phyloP scores from a whole-genome alignment of 2,113 vertebrate species.

The Chinchilla lanigera region DNA sequence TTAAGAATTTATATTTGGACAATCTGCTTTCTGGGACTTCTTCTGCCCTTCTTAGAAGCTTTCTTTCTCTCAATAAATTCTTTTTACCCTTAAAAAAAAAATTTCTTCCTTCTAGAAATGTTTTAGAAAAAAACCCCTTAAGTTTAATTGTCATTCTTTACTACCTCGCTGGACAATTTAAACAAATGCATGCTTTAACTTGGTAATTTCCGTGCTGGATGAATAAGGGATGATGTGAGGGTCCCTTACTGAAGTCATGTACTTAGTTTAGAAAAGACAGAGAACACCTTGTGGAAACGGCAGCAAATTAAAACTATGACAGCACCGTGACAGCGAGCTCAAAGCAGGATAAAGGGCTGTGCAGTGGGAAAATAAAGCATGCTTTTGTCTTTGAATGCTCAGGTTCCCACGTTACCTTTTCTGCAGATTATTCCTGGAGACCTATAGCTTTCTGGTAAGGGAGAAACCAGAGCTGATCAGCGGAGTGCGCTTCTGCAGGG shows the following conservation, averaged over 20 bases:
- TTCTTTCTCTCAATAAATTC: not conserved
- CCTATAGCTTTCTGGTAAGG: not conserved
- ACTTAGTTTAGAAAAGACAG: not conserved
- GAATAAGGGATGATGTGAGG: not conserved
- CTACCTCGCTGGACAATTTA: not conserved
- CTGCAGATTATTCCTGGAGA: not conserved
- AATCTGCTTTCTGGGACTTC: too few species aligned
- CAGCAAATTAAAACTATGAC: not conserved
- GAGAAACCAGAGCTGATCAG: not conserved
- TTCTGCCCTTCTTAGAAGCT: not conserved
- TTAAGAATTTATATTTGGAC: not conserved
- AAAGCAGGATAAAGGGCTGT: rapidly evolving
- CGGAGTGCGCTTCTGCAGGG: not conserved
- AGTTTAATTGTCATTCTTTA: not conserved
- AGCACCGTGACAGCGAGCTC: not conserved
- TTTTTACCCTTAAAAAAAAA: not conserved
- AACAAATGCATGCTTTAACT: not conserved
- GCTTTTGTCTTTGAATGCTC: not conserved
- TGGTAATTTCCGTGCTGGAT: not conserved
- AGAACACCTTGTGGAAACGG: not conserved
- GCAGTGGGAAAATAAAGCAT: not conserved
- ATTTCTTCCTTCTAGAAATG: conserved; percentile 6
- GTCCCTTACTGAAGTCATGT: not conserved
- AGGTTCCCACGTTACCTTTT: not conserved
- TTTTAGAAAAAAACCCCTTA: not conserved